A percentile compares a stretch with the other conserved stretches of the same genome.
Conservation (phyloP, 1,140 invertebrate species). For the Eueides isabella region DNA sequence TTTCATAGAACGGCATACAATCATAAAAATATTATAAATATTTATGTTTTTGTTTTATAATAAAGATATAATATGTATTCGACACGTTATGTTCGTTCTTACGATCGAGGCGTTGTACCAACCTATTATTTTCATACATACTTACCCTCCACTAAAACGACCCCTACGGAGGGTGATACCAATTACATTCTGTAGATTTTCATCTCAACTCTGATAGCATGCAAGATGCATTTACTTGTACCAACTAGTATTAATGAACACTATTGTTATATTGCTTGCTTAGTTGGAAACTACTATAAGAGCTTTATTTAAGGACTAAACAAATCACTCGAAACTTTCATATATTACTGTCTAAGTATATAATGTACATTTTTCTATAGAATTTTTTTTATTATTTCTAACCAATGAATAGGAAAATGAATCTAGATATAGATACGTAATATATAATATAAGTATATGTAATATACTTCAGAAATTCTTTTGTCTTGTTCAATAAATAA, state of each 20-base stretch:
- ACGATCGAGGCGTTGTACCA: not conserved
- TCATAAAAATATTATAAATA: no score
- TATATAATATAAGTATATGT: no score
- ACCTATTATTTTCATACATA: not conserved
- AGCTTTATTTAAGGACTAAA: not conserved
- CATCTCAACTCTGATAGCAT: slow-evolving; percentile 28
- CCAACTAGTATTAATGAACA: slow-evolving; percentile 9
- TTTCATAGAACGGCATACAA: no score
- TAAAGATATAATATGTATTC: no score
- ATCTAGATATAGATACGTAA: no score
- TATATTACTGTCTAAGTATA: not conserved
- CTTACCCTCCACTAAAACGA: not conserved
- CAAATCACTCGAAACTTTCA: slow-evolving; percentile 3
- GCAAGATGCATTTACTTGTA: slow-evolving; percentile 20
- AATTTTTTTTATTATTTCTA: not conserved
- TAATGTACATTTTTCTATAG: not conserved
- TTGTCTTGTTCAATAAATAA: not conserved
- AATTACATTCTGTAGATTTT: slow-evolving; percentile 28
- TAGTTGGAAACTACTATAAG: not conserved
- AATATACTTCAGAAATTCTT: not conserved
- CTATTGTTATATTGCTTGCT: slow-evolving; percentile 3
- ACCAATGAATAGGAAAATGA: no score
- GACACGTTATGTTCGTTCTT: no score
- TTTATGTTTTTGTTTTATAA: no score
- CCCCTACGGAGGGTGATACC: slow-evolving; percentile 20